phyloP scores from a whole-genome alignment of 2,113 vertebrate genomes.

The Gorilla gorilla region DNA sequence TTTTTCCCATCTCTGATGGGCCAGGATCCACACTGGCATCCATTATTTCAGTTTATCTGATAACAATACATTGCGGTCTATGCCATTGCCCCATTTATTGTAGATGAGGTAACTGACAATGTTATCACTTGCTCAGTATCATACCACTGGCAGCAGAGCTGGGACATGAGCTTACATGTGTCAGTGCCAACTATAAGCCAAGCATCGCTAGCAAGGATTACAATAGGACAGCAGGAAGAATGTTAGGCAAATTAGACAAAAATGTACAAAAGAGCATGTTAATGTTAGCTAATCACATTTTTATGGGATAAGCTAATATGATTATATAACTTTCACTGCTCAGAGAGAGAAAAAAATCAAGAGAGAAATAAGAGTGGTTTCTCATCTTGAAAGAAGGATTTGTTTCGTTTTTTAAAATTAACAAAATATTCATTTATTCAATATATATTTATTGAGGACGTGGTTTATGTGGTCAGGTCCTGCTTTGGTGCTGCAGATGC shows the following conservation, averaged over 20 bases:
- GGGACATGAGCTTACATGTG: neutral
- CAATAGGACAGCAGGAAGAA: neutral
- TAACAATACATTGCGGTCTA: neutral
- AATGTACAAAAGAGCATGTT: neutral
- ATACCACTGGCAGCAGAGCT: neutral
- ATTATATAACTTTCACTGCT: neutral
- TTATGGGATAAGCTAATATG: neutral
- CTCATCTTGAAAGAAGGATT: neutral
- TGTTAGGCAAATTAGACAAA: neutral
- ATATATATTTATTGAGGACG: neutral
- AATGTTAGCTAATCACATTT: neutral
- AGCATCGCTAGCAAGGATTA: fast-evolving
- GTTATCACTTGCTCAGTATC: neutral
- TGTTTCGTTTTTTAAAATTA: neutral
- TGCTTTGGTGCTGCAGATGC: neutral
- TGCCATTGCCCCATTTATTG: neutral
- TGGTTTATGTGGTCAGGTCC: neutral
- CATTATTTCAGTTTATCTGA: neutral
- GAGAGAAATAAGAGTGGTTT: constrained; percentile 1
- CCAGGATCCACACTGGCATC: neutral
- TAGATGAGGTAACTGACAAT: neutral
- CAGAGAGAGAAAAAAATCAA: neutral
- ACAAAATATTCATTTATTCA: neutral
- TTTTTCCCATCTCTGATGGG: neutral
- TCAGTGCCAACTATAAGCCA: neutral